Evolutionary conservation across 2,888 invertebrate genomes (phyloP).

Genomic region (Orthonevra nobilis): DNA sequence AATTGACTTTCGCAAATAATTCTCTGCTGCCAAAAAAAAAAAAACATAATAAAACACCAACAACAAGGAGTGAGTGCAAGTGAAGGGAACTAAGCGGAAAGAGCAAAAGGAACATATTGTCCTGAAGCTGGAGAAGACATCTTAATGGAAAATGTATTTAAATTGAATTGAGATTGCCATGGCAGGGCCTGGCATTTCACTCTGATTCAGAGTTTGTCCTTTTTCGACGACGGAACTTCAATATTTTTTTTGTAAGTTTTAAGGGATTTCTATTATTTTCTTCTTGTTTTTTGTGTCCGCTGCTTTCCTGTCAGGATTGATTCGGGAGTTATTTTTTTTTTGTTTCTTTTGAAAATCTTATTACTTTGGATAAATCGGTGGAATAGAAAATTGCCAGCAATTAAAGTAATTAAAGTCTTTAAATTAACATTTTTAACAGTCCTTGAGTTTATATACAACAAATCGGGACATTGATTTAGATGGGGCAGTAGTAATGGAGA

Average conservation of each 20-base stretch:
- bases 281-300: neutral
- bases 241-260: too few species aligned
- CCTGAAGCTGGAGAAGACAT: conserved; percentile 63
- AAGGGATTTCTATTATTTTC: conserved; percentile 8
- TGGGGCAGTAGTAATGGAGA: too few species aligned
- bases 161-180: conserved; percentile 63
- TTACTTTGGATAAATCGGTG: conserved; percentile 16
- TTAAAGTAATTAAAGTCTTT: conserved; percentile 52
- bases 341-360: conserved; percentile 4
- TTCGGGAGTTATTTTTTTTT: neutral
- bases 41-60: neutral
- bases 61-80: neutral
- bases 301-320: neutral
- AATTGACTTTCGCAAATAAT: conserved; percentile 68
- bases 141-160: conserved; percentile 69
- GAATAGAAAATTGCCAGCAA: conserved; percentile 36
- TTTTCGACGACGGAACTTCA: conserved; percentile 25
- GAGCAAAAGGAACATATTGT: conserved; percentile 59
- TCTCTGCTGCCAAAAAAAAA: conserved; percentile 26
- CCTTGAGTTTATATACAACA: neutral
- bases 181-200: conserved; percentile 20
- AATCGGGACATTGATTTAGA: conserved; percentile 4
- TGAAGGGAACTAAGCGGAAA: conserved; percentile 18
- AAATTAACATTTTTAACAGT: conserved; percentile 24
- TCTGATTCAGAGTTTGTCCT: neutral